A percentile compares a stretch with the other conserved stretches of the same genome.
These are phyloP conservation scores for Panthera uncia DNA, from an alignment of 2,113 vertebrate genomes.

Conservation along the genomic window DNA sequence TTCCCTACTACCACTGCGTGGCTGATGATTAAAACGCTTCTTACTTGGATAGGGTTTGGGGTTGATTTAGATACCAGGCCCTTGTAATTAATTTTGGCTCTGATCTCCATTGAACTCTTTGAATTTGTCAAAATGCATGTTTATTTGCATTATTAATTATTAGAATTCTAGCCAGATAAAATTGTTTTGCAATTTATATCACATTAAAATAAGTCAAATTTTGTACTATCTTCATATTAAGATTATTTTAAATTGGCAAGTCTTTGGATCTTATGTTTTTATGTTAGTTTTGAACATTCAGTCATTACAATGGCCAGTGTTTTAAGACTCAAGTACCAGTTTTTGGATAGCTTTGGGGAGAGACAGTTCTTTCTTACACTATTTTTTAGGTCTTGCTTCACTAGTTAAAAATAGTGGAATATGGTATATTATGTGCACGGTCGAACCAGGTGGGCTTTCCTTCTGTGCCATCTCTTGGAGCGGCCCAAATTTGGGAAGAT, in stretches of 20 bases:
- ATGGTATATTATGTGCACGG: background rate
- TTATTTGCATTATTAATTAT: conserved; percentile 14
- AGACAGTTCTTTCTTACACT: background rate
- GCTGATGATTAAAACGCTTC: background rate
- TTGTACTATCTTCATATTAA: background rate
- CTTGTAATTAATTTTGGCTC: conserved; percentile 26
- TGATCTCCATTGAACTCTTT: background rate
- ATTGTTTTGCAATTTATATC: background rate
- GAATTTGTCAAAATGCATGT: background rate
- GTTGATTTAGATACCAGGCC: background rate
- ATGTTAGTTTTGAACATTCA: conserved; percentile 5
- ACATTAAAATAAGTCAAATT: background rate
- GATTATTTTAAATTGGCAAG: background rate
- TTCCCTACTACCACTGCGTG: background rate
- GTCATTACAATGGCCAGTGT: background rate
- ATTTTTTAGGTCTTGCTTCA: background rate
- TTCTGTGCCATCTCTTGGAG: conserved; percentile 15
- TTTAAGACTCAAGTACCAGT: background rate
- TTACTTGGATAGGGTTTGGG: background rate
- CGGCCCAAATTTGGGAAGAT: background rate
- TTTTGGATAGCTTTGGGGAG: background rate
- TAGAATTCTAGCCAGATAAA: background rate
- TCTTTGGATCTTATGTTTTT: background rate
- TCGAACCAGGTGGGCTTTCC: background rate
- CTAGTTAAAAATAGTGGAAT: conserved; percentile 26